phyloP scores from a whole-genome alignment of 2,888 invertebrate genomes.

The Pinctada fucata region DNA sequence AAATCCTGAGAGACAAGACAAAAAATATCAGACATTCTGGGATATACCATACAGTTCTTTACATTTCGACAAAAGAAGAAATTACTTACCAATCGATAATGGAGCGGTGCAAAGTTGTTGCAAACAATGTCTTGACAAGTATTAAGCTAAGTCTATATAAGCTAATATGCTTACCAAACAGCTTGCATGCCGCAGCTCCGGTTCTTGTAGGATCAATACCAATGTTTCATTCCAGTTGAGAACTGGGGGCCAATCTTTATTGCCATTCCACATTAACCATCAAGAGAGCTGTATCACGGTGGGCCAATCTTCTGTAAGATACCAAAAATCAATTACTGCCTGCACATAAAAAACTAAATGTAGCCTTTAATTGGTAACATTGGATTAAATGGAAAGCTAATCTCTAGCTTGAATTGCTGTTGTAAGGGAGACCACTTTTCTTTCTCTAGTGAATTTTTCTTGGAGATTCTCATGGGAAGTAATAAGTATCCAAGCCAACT shows the following conservation, averaged over 20 bases:
- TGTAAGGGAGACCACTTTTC: no score
- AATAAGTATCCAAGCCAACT: no score
- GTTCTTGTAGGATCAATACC: background rate
- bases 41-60: no score
- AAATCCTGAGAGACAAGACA: no score
- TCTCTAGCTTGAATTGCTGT: no score
- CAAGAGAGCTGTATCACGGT: background rate
- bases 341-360: background rate
- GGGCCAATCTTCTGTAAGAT: background rate
- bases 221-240: background rate
- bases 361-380: background rate
- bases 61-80: no score
- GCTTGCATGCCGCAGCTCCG: background rate
- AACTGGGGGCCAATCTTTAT: constrained; percentile 1
- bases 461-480: no score
- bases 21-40: no score
- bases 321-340: background rate
- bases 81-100: no score
- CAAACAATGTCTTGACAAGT: background rate
- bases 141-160: background rate
- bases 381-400: background rate
- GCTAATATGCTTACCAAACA: background rate
- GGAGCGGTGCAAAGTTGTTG: background rate
- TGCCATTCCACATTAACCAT: background rate
- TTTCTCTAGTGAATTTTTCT: no score